These are phyloP conservation scores for Flexamia atlantica DNA, from an alignment of 2,888 invertebrate species.

Conservation along the genomic window DNA sequence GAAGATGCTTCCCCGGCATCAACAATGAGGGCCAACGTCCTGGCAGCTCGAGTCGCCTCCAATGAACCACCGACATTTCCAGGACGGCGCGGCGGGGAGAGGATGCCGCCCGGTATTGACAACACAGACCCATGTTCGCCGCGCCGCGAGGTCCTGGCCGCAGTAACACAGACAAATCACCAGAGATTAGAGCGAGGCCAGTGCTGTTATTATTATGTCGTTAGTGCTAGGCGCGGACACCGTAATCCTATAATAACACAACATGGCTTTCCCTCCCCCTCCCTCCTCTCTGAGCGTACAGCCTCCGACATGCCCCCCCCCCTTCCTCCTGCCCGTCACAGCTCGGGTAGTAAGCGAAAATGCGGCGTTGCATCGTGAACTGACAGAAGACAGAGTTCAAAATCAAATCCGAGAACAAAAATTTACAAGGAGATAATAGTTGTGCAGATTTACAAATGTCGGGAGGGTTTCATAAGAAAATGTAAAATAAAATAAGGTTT, in stretches of 20 bases:
- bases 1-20: too few relatives aligned
- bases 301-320: constrained; percentile 53
- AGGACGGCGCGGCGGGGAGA: constrained; percentile 14
- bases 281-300: constrained; percentile 43
- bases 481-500: too few relatives aligned
- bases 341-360: neutral
- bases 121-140: constrained; percentile 16
- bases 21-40: too few relatives aligned
- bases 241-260: constrained; percentile 65
- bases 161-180: constrained; percentile 69
- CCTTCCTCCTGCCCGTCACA: neutral
- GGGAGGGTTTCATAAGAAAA: too few relatives aligned
- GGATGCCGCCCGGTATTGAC: constrained; percentile 26
- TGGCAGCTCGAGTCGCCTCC: too few relatives aligned
- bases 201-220: constrained; percentile 71
- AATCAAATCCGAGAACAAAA: too few relatives aligned
- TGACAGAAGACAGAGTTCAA: too few relatives aligned
- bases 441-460: too few relatives aligned
- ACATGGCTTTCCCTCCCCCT: constrained; percentile 61
- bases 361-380: neutral
- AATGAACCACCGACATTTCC: too few relatives aligned
- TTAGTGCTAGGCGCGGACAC: constrained; percentile 67
- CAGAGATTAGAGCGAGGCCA: constrained; percentile 69
- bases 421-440: too few relatives aligned
- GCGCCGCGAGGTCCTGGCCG: constrained; percentile 48